These are phyloP conservation scores for Agonopterix heracliana DNA, from an alignment of 2,888 invertebrate species.

Conservation along the genomic window DNA sequence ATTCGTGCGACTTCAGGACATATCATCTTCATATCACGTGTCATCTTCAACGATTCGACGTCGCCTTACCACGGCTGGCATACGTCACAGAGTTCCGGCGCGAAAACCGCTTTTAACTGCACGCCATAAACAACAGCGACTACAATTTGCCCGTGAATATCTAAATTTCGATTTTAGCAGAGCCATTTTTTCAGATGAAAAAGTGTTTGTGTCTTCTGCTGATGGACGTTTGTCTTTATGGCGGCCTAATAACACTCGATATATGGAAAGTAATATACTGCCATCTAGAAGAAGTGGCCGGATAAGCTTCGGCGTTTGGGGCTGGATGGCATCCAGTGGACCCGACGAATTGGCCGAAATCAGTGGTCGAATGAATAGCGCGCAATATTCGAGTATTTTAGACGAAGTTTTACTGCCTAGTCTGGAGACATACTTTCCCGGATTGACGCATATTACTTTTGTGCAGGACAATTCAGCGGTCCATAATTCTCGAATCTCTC, in stretches of 20 bases:
- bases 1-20: not conserved
- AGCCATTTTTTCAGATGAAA: conserved; percentile 9
- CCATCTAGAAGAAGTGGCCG: conserved; percentile 1
- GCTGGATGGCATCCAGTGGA: conserved; percentile 5
- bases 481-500: not conserved
- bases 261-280: conserved; percentile 9
- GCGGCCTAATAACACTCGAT: conserved; percentile 9
- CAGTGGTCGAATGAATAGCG: not conserved
- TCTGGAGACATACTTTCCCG: not conserved
- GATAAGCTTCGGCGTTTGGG: not conserved
- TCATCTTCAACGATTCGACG: not conserved
- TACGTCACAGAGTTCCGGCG: conserved; percentile 7
- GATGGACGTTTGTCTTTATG: conserved; percentile 9
- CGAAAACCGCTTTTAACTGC: conserved; percentile 6
- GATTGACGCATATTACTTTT: not conserved
- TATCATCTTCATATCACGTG: not conserved
- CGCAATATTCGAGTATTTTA: not conserved
- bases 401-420: conserved; percentile 2
- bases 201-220: conserved; percentile 9
- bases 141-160: conserved; percentile 8
- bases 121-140: conserved; percentile 6
- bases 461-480: not conserved
- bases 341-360: conserved; percentile 2
- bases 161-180: conserved; percentile 7
- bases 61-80: conserved; percentile 2